phyloP scores from a whole-genome alignment of 2,113 vertebrate genomes.

The Xiphophorus hellerii region DNA sequence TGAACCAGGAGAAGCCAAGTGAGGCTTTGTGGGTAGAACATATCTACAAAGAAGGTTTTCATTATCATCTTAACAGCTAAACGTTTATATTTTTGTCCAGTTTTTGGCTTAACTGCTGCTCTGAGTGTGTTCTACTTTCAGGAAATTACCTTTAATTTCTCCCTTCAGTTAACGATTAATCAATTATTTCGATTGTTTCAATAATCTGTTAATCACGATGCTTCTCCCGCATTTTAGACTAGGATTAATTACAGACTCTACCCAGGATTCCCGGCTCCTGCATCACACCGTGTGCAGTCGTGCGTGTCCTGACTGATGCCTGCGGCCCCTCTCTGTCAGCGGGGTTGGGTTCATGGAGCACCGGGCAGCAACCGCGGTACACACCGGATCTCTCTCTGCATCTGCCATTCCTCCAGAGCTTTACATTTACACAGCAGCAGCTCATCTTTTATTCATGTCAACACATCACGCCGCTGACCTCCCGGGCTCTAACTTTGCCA shows the following conservation, averaged over 20 bases:
- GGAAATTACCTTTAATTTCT: too few species aligned
- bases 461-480: not conserved
- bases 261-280: conserved; percentile 23
- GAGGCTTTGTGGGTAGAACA: too few species aligned
- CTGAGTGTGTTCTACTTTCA: too few species aligned
- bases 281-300: not conserved
- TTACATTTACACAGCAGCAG: conserved; percentile 16
- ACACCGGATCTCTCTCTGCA: conserved; percentile 7
- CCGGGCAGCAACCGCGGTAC: conserved; percentile 1
- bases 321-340: conserved; percentile 31
- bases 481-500: not conserved
- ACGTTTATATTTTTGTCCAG: too few species aligned
- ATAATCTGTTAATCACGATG: too few species aligned
- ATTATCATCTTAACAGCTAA: too few species aligned
- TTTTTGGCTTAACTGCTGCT: too few species aligned
- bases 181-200: too few species aligned
- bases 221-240: not conserved
- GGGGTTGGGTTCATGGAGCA: conserved; percentile 23
- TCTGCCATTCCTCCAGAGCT: not conserved
- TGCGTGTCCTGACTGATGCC: conserved; percentile 42
- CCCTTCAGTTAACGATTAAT: not conserved
- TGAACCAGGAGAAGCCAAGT: too few species aligned
- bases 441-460: conserved; percentile 54
- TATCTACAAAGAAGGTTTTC: too few species aligned
- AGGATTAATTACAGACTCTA: conserved; percentile 53